Conservation (phyloP, 2,888 invertebrate species). For the Eurytoma californica region DNA sequence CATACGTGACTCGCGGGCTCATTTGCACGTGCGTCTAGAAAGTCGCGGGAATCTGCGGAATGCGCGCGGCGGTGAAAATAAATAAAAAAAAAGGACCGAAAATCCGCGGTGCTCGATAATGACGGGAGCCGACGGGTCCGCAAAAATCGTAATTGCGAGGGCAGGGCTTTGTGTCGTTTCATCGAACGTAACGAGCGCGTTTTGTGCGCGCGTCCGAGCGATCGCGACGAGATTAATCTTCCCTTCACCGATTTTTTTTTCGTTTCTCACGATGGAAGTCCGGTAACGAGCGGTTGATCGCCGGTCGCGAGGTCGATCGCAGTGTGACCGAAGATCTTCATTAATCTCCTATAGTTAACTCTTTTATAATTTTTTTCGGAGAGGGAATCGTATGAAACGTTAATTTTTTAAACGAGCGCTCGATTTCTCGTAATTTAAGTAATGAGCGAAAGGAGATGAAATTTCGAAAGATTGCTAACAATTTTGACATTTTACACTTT, state of each 20-base stretch:
- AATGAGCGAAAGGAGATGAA: too few relatives aligned
- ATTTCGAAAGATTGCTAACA: too few relatives aligned
- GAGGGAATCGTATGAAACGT: too few relatives aligned
- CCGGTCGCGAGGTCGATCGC: neutral
- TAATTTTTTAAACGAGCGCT: too few relatives aligned
- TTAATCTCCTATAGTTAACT: conserved; percentile 3
- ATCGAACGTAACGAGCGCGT: conserved; percentile 37
- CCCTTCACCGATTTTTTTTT: conserved; percentile 60
- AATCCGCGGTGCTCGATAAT: too few relatives aligned
- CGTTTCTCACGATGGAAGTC: conserved; percentile 44
- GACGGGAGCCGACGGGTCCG: neutral
- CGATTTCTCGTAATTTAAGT: too few relatives aligned
- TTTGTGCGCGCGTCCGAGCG: conserved; percentile 16
- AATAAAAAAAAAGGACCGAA: neutral
- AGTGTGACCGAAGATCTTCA: conserved; percentile 37
- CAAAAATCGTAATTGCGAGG: neutral
- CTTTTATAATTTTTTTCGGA: neutral
- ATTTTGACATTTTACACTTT: too few relatives aligned
- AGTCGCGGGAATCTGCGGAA: neutral
- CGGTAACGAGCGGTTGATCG: conserved; percentile 62
- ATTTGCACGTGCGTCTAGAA: conserved; percentile 53
- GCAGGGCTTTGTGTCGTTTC: conserved; percentile 37
- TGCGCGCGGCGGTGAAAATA: neutral
- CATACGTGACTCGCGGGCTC: conserved; percentile 57
- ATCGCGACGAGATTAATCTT: conserved; percentile 65